Conservation (phyloP, 2,888 invertebrate genomes). For the Escarpia spicata region DNA sequence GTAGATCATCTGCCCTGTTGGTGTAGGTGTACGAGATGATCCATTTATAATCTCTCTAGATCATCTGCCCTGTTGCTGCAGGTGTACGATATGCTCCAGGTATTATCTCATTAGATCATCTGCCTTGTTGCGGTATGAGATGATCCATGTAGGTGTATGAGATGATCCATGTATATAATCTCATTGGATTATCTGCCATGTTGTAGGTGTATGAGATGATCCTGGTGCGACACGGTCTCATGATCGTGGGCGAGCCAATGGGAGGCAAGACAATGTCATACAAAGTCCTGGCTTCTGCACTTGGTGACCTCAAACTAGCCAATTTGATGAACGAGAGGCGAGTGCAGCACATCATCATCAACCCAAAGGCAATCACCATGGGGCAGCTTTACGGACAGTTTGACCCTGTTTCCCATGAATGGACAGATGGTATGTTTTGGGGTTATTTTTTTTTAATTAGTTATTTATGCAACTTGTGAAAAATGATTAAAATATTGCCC, state of each 20-base stretch:
- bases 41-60: too few species aligned
- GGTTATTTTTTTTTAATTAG: neutral
- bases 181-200: neutral
- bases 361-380: conserved; percentile 66
- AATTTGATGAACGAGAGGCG: conserved; percentile 61
- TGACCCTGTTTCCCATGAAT: conserved; percentile 66
- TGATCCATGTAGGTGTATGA: neutral
- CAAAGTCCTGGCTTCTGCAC: conserved; percentile 62
- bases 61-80: conserved; percentile 35
- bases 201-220: conserved; percentile 66
- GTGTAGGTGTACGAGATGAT: too few species aligned
- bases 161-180: too few species aligned
- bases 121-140: neutral
- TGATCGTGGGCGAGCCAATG: conserved; percentile 66
- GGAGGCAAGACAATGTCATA: conserved; percentile 66
- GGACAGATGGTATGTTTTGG: conserved; percentile 62
- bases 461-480: neutral
- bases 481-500: neutral
- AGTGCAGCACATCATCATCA: conserved; percentile 62
- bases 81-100: conserved; percentile 67
- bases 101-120: conserved; percentile 64
- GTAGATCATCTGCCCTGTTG: conserved; percentile 34
- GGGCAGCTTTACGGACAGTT: conserved; percentile 67
- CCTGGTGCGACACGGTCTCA: conserved; percentile 65
- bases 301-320: conserved; percentile 58